phyloP scores from a whole-genome alignment of 2,888 invertebrate species.

The Eurytoma californica region DNA sequence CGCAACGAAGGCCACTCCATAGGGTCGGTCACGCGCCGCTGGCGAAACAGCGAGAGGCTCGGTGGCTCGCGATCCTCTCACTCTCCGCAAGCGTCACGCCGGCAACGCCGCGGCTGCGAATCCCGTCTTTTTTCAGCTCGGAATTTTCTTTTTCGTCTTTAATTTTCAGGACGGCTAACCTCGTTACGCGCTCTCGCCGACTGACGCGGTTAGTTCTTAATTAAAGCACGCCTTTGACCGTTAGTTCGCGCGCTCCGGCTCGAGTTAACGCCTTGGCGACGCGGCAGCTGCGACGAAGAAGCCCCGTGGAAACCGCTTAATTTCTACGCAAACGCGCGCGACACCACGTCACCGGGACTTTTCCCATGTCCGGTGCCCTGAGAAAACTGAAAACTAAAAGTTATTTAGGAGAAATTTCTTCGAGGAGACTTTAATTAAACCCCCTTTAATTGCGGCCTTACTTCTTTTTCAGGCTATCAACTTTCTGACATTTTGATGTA shows the following conservation, averaged over 20 bases:
- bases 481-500: conserved; percentile 10
- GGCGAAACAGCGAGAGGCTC: no score
- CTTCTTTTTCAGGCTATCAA: neutral
- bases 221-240: conserved; percentile 55
- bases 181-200: conserved; percentile 32
- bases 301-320: conserved; percentile 40
- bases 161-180: conserved; percentile 53
- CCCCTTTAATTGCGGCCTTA: conserved; percentile 34
- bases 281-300: neutral
- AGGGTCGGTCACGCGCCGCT: neutral
- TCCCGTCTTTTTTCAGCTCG: conserved; percentile 2
- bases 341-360: neutral
- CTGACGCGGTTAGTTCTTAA: conserved; percentile 50
- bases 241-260: conserved; percentile 27
- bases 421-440: conserved; percentile 46
- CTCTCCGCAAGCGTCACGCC: neutral
- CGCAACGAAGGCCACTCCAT: conserved; percentile 10
- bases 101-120: neutral
- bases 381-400: conserved; percentile 16
- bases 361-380: neutral
- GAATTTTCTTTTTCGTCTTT: conserved; percentile 32
- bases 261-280: conserved; percentile 34
- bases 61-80: neutral
- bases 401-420: conserved; percentile 34
- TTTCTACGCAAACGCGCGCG: conserved; percentile 36